Percentiles rank a stretch among this genome's conserved stretches.
Conservation (phyloP, 2,113 vertebrate genomes). For the Bambusicola thoracicus region DNA sequence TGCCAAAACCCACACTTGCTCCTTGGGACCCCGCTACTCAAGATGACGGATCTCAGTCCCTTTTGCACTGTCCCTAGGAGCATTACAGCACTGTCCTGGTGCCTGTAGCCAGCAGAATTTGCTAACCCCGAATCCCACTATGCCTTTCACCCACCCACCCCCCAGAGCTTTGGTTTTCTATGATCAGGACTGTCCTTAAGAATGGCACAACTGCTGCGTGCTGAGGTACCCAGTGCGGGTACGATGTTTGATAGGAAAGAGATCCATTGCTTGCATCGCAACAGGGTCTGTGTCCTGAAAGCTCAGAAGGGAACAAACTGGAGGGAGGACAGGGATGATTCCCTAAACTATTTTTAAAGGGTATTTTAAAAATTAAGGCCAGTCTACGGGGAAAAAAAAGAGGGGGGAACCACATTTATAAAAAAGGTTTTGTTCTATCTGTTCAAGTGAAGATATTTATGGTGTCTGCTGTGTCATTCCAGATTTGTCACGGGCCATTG, state of each 20-base stretch:
- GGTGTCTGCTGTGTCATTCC: conserved; percentile 69
- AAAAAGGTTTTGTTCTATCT: conserved; percentile 68
- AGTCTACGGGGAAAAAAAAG: conserved; percentile 60
- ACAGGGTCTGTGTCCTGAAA: not conserved
- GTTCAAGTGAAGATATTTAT: conserved; percentile 71
- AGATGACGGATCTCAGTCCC: not conserved
- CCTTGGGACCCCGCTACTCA: not conserved
- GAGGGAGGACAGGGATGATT: not conserved
- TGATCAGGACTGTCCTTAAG: not conserved
- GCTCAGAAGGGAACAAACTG: not conserved
- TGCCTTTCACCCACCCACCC: not conserved
- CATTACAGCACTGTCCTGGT: not conserved
- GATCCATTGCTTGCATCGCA: not conserved
- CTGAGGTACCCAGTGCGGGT: not conserved
- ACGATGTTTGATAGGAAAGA: not conserved
- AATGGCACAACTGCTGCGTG: not conserved
- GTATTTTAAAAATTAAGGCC: conserved; percentile 57
- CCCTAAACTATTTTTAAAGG: not conserved
- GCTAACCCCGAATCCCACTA: not conserved
- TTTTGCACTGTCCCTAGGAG: not conserved
- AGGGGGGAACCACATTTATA: conserved; percentile 39
- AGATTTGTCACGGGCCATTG: conserved; percentile 72
- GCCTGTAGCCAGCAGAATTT: not conserved
- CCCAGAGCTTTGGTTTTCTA: not conserved
- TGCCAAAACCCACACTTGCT: not conserved